These are phyloP conservation scores for Melanostoma mellinum DNA, from an alignment of 2,888 invertebrate species.

Conservation along the genomic window DNA sequence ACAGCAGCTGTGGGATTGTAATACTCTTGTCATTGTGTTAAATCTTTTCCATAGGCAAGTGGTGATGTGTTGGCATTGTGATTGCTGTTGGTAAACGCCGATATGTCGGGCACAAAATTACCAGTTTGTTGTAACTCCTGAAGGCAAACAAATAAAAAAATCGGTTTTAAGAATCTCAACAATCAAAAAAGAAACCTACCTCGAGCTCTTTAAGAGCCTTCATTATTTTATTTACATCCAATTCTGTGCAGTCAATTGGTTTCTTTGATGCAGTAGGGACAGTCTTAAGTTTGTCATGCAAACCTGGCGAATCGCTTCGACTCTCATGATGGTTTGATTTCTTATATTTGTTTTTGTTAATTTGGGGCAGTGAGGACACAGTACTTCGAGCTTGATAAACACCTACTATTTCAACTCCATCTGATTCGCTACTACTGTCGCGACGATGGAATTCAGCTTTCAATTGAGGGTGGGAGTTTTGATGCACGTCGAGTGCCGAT, in stretches of 20 bases:
- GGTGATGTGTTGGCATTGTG: conserved; percentile 71
- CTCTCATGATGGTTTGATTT: conserved; percentile 63
- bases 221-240: conserved; percentile 82
- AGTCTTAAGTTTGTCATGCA: conserved; percentile 73
- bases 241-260: conserved; percentile 68
- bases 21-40: conserved; percentile 72
- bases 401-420: conserved; percentile 81
- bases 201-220: conserved; percentile 82
- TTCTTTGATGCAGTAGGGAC: conserved; percentile 71
- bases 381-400: conserved; percentile 77
- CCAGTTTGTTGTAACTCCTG: conserved; percentile 54
- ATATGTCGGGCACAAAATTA: conserved; percentile 60
- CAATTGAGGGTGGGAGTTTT: conserved; percentile 38
- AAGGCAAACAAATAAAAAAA: conserved; percentile 1
- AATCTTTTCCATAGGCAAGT: conserved; percentile 70
- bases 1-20: conserved; percentile 66
- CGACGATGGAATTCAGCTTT: conserved; percentile 62
- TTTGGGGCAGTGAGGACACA: conserved; percentile 25
- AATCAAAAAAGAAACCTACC: conserved; percentile 73
- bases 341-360: conserved; percentile 66
- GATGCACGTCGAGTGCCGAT: conserved; percentile 37
- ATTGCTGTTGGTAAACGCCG: conserved; percentile 57
- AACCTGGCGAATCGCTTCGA: conserved; percentile 59
- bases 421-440: conserved; percentile 80
- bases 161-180: background rate